Conservation (phyloP, 1,140 invertebrate species). For the Trichomalopsis sarcophagae region DNA sequence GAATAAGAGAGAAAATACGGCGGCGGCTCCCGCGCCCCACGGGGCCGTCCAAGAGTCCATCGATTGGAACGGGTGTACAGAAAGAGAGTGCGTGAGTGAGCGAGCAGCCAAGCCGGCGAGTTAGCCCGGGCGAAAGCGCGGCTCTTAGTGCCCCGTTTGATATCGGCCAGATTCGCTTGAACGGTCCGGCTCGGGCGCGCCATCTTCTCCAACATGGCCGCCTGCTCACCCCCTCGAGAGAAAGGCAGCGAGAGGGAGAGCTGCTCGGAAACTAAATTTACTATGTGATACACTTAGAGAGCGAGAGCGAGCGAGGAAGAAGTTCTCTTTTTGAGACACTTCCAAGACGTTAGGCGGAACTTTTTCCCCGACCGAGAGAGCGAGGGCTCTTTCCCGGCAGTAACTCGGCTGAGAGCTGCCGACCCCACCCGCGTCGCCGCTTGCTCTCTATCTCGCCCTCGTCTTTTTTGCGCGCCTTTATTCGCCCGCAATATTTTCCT, state of each 20-base stretch:
- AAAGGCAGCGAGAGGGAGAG: slow-evolving; percentile 55
- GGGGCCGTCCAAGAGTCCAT: slow-evolving; percentile 54
- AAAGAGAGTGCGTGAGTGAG: too few species aligned
- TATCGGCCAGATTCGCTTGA: slow-evolving; percentile 73
- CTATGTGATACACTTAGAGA: slow-evolving; percentile 74
- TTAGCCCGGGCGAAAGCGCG: slow-evolving; percentile 72
- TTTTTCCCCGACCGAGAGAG: slow-evolving; percentile 56
- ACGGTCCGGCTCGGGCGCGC: slow-evolving; percentile 65
- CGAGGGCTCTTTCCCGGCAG: slow-evolving; percentile 15
- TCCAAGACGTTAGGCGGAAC: slow-evolving; percentile 69
- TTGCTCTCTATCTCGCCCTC: not conserved
- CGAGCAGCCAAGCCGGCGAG: slow-evolving; percentile 56
- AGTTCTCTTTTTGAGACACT: slow-evolving; percentile 71
- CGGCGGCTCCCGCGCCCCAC: slow-evolving; percentile 24
- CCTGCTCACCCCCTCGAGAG: slow-evolving; percentile 29
- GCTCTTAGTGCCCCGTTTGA: slow-evolving; percentile 74
- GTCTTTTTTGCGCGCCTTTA: slow-evolving; percentile 8
- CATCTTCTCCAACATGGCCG: slow-evolving; percentile 65
- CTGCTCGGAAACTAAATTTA: slow-evolving; percentile 70
- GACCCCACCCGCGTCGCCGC: slow-evolving; percentile 33
- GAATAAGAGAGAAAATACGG: not conserved
- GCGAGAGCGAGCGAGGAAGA: slow-evolving; percentile 53
- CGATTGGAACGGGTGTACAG: slow-evolving; percentile 66
- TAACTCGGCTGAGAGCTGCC: slow-evolving; percentile 13
- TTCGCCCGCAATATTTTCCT: slow-evolving; percentile 48